phyloP scores from a whole-genome alignment of 2,113 vertebrate species.

The Dicrurus megarhynchus region DNA sequence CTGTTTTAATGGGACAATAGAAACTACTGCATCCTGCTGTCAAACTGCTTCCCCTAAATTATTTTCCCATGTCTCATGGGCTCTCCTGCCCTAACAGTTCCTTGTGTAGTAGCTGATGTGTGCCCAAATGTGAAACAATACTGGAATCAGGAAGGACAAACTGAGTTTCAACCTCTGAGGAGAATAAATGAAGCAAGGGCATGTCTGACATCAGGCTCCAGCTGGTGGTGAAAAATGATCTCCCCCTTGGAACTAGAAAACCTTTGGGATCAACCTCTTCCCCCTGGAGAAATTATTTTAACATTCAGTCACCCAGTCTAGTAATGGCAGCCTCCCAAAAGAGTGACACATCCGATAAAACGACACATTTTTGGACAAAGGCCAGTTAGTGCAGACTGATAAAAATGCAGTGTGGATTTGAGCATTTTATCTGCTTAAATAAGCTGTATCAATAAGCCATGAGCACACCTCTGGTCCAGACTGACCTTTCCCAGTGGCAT shows the following conservation, averaged over 20 bases:
- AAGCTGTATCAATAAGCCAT: not conserved
- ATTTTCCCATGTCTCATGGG: not conserved
- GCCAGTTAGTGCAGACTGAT: not conserved
- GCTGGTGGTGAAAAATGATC: slow-evolving; percentile 34
- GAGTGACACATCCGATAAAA: not conserved
- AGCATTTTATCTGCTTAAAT: not conserved
- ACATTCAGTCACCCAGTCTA: not conserved
- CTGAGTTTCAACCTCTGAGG: not conserved
- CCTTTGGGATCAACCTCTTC: slow-evolving; percentile 5
- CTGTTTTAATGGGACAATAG: slow-evolving; percentile 30
- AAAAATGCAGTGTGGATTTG: not conserved
- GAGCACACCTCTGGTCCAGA: not conserved
- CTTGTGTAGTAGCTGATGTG: not conserved
- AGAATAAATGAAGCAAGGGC: slow-evolving; percentile 21
- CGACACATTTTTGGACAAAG: not conserved
- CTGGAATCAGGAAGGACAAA: slow-evolving; percentile 32
- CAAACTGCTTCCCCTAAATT: slow-evolving; percentile 25
- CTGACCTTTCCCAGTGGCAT: not conserved
- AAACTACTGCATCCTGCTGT: slow-evolving; percentile 27
- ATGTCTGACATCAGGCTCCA: slow-evolving; percentile 38
- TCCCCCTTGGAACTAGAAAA: not conserved
- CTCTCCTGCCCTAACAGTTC: not conserved
- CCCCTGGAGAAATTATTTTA: slow-evolving; percentile 37
- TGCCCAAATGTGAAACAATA: slow-evolving; percentile 13
- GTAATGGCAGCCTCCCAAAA: not conserved